Base-by-base conservation (phyloP, 2,797 vertebrate species). In the Oophaga sylvatica region DNA sequence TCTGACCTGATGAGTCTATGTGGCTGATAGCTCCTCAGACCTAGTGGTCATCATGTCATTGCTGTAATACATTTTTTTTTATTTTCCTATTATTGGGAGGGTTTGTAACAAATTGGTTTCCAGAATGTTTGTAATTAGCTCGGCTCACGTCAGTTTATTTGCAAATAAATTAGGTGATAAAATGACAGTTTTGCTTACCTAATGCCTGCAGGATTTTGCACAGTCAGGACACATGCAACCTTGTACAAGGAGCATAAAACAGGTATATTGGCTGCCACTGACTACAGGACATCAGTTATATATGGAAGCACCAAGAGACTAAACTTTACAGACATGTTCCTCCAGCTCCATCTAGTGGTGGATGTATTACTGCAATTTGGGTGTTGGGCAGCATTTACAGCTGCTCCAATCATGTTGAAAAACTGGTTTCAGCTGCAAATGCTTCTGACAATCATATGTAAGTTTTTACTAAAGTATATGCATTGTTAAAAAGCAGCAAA, bases 301-400 rank as follows among this genome's bases (percentile, higher is more conserved):
- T 16, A 15, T 26, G 7, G 5, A 26, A 53, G 29, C n/a, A 10
- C 26, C 29, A 20, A 19, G 5, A 57, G 2, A 2, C n/a, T 77
- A 11, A 1, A 8, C 9, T 7, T 5, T 59, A 60, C 0, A 31
- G 5, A 35, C 26, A 20, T 22, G 56, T 31, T 80, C 57, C 78
- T 60, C 17, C 31, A 41, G 67, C 81, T 15, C 81, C 81, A 53
- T n/a, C 81, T 59, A 22, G 67, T 71, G 67, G 81, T 60, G 56
- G 4, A 26, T 41, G n/a, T 0, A 59, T 53, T 71, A n/a, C 5
- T 35, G 20, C 48, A 57, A 2, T 7, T 16, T 5, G 6, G 22
- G 19, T 2, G n/a, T 26, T 56, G 56, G 45, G 45, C 29, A 41
- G 5, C 12, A 5, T 5, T 4, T 68, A 68, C 3, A 29, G 20